Evolutionary conservation across 1,140 invertebrate genomes (phyloP), one percentile per base, ranked within the genome.

Genomic region (Onthophagus taurus): DNA sequence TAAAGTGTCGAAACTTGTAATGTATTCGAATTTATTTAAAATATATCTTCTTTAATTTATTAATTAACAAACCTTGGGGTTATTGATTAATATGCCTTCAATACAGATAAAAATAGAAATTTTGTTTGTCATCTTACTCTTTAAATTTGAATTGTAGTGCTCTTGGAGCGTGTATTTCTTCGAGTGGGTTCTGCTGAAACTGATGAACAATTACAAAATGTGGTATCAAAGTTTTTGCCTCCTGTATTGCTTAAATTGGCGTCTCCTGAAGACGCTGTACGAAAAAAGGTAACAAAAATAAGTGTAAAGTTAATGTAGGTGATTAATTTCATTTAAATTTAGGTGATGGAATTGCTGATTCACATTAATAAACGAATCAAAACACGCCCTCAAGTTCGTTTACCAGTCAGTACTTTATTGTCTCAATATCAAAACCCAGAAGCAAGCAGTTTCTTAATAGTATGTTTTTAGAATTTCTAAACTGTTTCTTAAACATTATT

Each of bases 301-400:
- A 6, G n/a, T 24, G 12, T 14, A 3, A 23, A 23, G 18, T 16
- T 11, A n/a, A 6, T 9, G 31, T 8, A 16, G 5, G 6, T 6
- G 9, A 6, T 33, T 33, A 8, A 7, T 8, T 33, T 9, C 12
- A 38, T 38, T 5, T 16, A 41, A 6, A 30, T 48, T 7, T 67
- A 90, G 79, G 85, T 95, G 6, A 89, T 95, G 81, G 90, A 95
- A 63, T 68, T 95, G n/a, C 64, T 95, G 14, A 81, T 91, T 39
- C 92, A 96, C 64, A 82, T 96, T 17, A 95, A 92, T 63, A 88
- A 88, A 59, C 69, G 90, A 44, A 69, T 94, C 13, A 92, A 91
- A 63, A 89, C 83, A 51, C 70, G 89, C 31, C 77, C 82, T 5
- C 74, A 78, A 58, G 83, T 96, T 2, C 85, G 89, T 61, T 67